phyloP scores from a whole-genome alignment of 1,140 invertebrate genomes.

The Trichonephila clavipes region DNA sequence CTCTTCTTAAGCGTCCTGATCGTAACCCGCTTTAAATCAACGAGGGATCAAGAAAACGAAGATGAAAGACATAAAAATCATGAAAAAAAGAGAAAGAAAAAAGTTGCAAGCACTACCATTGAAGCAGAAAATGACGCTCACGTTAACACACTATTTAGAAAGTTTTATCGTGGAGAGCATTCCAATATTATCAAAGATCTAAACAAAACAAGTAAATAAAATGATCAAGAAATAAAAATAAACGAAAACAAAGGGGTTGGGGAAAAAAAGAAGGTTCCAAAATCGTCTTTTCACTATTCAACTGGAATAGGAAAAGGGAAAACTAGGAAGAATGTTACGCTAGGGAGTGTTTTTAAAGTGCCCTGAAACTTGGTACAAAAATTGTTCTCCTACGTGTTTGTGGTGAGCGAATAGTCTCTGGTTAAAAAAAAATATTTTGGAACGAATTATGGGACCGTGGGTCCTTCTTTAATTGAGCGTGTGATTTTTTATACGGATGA shows the following conservation, averaged over 20 bases:
- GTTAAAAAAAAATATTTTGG: not conserved
- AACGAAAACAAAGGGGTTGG: not conserved
- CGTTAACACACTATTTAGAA: constrained; percentile 61
- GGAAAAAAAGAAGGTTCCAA: not conserved
- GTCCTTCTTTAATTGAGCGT: constrained; percentile 11
- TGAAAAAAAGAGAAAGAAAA: not conserved
- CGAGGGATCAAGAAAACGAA: constrained; percentile 44
- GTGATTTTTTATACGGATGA: not conserved
- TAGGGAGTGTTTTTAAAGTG: constrained; percentile 32
- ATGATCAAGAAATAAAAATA: not conserved
- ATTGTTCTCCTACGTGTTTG: constrained; percentile 36
- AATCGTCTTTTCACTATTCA: constrained; percentile 41
- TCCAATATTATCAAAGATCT: constrained; percentile 67
- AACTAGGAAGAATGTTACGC: constrained; percentile 13
- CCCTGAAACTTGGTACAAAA: constrained; percentile 21
- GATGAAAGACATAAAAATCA: constrained; percentile 44
- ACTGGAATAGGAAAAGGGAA: not conserved
- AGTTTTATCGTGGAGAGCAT: constrained; percentile 50
- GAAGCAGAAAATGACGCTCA: constrained; percentile 58
- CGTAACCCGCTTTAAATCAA: constrained; percentile 60
- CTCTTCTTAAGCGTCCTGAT: not conserved
- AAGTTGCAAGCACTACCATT: not conserved
- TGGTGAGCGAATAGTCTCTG: constrained; percentile 25
- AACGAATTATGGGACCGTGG: not conserved
- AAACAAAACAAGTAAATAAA: constrained; percentile 56